These are phyloP conservation scores for Prionailurus bengalensis DNA, from an alignment of 2,113 vertebrate species.

Conservation along the genomic window DNA sequence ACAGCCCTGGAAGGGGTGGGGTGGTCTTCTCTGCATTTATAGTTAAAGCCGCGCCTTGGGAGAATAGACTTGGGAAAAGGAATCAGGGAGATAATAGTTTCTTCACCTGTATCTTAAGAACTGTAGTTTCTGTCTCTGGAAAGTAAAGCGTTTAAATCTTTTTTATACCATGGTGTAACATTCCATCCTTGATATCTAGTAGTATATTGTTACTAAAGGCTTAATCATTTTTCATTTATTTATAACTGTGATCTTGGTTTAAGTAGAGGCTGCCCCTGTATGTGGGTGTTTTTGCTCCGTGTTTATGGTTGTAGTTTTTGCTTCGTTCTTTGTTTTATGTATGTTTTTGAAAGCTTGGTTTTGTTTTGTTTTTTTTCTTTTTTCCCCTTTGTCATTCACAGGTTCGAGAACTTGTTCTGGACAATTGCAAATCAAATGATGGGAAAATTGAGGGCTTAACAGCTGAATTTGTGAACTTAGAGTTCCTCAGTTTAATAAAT, in stretches of 20 bases:
- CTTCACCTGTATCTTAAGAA: not conserved
- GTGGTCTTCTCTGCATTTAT: not conserved
- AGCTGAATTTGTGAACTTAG: slow-evolving; percentile 94
- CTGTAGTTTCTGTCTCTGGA: not conserved
- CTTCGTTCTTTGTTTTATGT: slow-evolving; percentile 66
- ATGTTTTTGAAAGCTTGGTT: slow-evolving; percentile 64
- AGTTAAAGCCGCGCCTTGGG: not conserved
- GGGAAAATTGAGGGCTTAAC: slow-evolving; percentile 96
- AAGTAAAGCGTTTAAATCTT: not conserved
- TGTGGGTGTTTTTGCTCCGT: slow-evolving; percentile 2
- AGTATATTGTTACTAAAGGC: not conserved
- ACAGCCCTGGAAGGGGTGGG: not conserved
- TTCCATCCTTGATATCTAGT: slow-evolving; percentile 7
- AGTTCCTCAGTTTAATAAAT: slow-evolving; percentile 97
- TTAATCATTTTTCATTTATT: slow-evolving; percentile 42
- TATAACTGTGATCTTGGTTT: not conserved
- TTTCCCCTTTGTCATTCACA: slow-evolving; percentile 84
- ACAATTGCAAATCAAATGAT: slow-evolving; percentile 94
- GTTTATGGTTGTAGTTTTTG: not conserved
- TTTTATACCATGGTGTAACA: slow-evolving; percentile 17
- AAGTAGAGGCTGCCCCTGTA: not conserved
- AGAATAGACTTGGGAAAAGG: not conserved
- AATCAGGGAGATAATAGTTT: not conserved
- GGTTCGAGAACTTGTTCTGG: slow-evolving; percentile 95
- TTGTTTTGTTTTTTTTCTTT: slow-evolving; percentile 54